These are phyloP conservation scores for Anadara kagoshimensis DNA, from an alignment of 1,140 invertebrate genomes.

Conservation along the genomic window DNA sequence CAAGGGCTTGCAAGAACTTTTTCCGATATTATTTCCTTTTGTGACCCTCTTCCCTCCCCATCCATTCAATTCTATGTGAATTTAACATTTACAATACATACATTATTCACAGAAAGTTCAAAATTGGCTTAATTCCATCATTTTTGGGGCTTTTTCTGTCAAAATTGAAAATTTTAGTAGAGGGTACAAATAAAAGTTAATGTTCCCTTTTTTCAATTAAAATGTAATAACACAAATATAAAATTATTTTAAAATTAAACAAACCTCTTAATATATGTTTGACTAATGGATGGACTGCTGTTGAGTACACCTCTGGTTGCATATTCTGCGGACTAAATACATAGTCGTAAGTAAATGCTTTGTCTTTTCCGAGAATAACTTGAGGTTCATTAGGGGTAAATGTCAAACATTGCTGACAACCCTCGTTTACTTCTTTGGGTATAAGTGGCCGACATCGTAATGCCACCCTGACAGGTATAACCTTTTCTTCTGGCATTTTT, in stretches of 20 bases:
- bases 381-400: slow-evolving; percentile 78
- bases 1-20: too few species aligned
- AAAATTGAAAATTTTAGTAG: too few species aligned
- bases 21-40: too few species aligned
- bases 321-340: slow-evolving; percentile 83
- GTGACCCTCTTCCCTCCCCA: too few species aligned
- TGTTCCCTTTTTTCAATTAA: too few species aligned
- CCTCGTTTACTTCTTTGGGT: slow-evolving; percentile 78
- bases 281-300: slow-evolving; percentile 83
- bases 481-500: slow-evolving; percentile 33
- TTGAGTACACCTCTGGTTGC: slow-evolving; percentile 86
- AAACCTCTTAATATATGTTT: slow-evolving; percentile 85
- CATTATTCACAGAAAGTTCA: too few species aligned
- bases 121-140: too few species aligned
- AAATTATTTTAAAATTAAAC: neutral
- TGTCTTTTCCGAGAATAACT: slow-evolving; percentile 91
- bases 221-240: too few species aligned
- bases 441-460: slow-evolving; percentile 87
- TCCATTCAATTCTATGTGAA: too few species aligned
- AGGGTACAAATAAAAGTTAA: too few species aligned
- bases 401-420: slow-evolving; percentile 68
- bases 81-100: too few species aligned
- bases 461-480: slow-evolving; percentile 79
- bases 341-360: slow-evolving; percentile 90
- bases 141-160: too few species aligned